Evolutionary conservation across 2,113 vertebrate genomes (phyloP), one percentile per base, ranked within the genome.

Genomic region (Calypte anna): DNA sequence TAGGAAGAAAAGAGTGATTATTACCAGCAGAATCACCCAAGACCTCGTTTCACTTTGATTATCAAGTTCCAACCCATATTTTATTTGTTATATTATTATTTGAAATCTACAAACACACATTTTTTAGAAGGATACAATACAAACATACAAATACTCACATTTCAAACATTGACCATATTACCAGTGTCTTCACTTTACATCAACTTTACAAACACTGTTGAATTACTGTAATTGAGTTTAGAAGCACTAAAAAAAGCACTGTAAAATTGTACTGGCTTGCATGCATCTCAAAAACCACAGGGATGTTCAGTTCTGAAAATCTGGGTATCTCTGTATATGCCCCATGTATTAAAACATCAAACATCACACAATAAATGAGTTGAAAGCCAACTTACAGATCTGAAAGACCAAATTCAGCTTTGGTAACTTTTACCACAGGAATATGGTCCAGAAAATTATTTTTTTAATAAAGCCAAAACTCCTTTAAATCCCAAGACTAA

Each of bases 241-340:
- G 67, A 8, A 94, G 61, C 87, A 88, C 85, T 82, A 80, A 77
- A 78, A 86, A 79, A 50, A 55, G n/a, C 64, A 74, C 81, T 80
- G 82, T 30, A 28, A 82, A 86, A 38, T n/a, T 14, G 38, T 21
- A 64, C 72, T 76, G 54, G 31, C 91, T 74, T 62, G 53, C 84
- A 94, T 75, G 75, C 94, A 96, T 38, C 75, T 82, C 78, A 76
- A 91, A 92, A 93, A 73, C 20, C 87, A 94, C 43, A 95, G 87
- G 66, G 89, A 79, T 16, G 33, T 96, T 63, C 1, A 2, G 19
- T 55, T 90, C 76, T 86, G 31, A 43, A 87, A 61, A 15, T 46
- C 30, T 38, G 44, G 8, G 13, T 67, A 82, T 28, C 76, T 88
- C 51, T 91, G 25, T 21, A 48, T 73, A 74, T 50, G 46, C 11